A percentile compares a stretch with the other conserved stretches of the same genome.
Evolutionary conservation across 2,797 vertebrate species (phyloP).

Genomic region (Microcaecilia unicolor): DNA sequence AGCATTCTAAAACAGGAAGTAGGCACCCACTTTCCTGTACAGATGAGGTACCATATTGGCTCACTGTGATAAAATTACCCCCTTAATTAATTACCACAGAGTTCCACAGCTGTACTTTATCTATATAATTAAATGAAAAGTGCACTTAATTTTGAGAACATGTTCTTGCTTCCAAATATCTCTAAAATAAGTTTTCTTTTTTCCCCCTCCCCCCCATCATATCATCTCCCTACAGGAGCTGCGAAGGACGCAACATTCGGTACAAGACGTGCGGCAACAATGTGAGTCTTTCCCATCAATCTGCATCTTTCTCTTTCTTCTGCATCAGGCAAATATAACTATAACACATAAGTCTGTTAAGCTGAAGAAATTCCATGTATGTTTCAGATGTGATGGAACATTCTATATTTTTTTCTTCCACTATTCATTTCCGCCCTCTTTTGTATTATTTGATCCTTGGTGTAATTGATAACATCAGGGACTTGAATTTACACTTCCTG

Average conservation of each 20-base stretch:
- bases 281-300: conserved; percentile 47
- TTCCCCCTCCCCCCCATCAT: conserved; percentile 14
- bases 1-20: too few relatives aligned
- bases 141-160: not conserved
- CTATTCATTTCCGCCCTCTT: conserved; percentile 3
- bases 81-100: too few relatives aligned
- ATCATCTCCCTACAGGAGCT: conserved; percentile 58
- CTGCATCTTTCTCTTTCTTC: conserved; percentile 13
- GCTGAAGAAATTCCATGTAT: conserved; percentile 12
- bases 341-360: conserved; percentile 18
- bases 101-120: too few relatives aligned
- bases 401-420: conserved; percentile 27
- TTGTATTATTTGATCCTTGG: conserved; percentile 15
- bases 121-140: too few relatives aligned
- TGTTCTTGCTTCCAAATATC: conserved; percentile 2
- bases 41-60: too few relatives aligned
- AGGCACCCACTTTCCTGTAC: too few relatives aligned
- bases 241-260: conserved; percentile 84
- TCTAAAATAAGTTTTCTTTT: conserved; percentile 18
- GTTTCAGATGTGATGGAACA: not conserved
- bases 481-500: conserved; percentile 25
- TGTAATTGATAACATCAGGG: conserved; percentile 9
- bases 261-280: conserved; percentile 88
- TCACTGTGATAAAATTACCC: too few relatives aligned
- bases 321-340: too few relatives aligned